These are phyloP conservation scores for Pangasianodon hypophthalmus DNA, from an alignment of 2,113 vertebrate species.

Conservation along the genomic window DNA sequence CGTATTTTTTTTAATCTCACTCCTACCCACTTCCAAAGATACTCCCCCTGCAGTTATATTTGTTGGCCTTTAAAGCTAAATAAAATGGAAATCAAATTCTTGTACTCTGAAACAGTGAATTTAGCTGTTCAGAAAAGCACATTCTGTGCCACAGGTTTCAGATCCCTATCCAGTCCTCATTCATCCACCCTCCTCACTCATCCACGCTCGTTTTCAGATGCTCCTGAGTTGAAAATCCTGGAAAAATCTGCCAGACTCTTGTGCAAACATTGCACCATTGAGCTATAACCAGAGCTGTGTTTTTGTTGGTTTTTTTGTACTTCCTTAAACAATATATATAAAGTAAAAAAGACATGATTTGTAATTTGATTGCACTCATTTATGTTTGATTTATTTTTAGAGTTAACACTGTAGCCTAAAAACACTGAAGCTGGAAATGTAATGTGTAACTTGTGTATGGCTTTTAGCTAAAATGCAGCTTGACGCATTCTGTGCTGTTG, in stretches of 20 bases:
- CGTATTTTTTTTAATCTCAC: background rate
- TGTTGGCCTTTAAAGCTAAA: background rate
- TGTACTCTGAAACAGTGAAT: background rate
- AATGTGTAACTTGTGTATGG: background rate
- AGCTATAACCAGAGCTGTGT: background rate
- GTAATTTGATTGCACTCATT: background rate
- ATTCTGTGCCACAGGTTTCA: background rate
- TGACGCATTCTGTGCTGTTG: background rate
- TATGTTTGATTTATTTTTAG: background rate
- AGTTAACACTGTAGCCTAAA: background rate
- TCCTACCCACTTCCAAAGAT: background rate
- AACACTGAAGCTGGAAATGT: background rate
- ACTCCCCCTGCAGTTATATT: background rate
- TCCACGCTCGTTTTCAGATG: background rate
- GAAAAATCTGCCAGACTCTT: too few species aligned
- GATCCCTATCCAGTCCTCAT: background rate
- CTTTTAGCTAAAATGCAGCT: background rate
- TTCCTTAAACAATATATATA: background rate
- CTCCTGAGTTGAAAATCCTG: background rate
- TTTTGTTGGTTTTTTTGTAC: background rate
- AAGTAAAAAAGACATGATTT: background rate
- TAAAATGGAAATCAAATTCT: background rate
- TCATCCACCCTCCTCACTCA: background rate
- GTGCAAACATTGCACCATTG: background rate
- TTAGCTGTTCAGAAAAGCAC: too few species aligned